A percentile compares a stretch with the other conserved stretches of the same genome.
Conservation (phyloP, 1,140 invertebrate species). For the Scaptomyza pallida region DNA sequence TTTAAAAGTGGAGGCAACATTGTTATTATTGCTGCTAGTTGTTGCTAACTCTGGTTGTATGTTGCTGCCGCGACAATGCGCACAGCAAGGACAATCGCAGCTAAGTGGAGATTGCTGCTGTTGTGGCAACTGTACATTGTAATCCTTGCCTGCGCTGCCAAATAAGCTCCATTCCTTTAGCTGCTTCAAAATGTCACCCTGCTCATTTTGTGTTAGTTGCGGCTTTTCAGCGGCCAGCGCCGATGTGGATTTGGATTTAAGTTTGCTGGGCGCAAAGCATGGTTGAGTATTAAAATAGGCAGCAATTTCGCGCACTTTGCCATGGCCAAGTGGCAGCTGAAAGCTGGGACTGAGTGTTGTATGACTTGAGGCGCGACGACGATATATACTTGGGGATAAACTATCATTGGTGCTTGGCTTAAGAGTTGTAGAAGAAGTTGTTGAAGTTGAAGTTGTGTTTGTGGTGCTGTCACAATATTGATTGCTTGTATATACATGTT, state of each 20-base stretch:
- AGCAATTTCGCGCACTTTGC: slow-evolving; percentile 85
- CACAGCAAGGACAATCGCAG: slow-evolving; percentile 69
- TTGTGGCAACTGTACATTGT: slow-evolving; percentile 48
- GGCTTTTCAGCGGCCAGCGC: slow-evolving; percentile 40
- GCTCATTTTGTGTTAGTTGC: slow-evolving; percentile 84
- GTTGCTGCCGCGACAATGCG: slow-evolving; percentile 50
- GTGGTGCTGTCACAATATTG: slow-evolving; percentile 71
- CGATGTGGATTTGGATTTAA: slow-evolving; percentile 69
- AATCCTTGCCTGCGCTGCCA: slow-evolving; percentile 82
- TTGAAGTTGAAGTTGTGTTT: background rate
- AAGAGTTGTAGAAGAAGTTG: background rate
- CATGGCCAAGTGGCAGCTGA: slow-evolving; percentile 60
- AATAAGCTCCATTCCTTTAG: slow-evolving; percentile 85
- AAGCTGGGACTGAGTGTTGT: slow-evolving; percentile 69
- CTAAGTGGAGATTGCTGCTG: slow-evolving; percentile 3
- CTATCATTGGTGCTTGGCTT: slow-evolving; percentile 50
- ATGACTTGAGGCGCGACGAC: slow-evolving; percentile 58
- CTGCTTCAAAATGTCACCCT: slow-evolving; percentile 85
- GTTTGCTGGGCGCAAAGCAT: slow-evolving; percentile 45
- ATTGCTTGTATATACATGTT: slow-evolving; percentile 75
- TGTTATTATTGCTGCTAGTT: slow-evolving; percentile 37
- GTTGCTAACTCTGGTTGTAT: slow-evolving; percentile 9
- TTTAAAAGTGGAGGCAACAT: slow-evolving; percentile 60
- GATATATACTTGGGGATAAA: slow-evolving; percentile 13
- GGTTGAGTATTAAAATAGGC: slow-evolving; percentile 85